A percentile compares a stretch with the other conserved stretches of the same genome.
These are phyloP conservation scores for Pseudorhombus dupliciocellatus DNA, from an alignment of 2,113 vertebrate genomes.

Conservation along the genomic window DNA sequence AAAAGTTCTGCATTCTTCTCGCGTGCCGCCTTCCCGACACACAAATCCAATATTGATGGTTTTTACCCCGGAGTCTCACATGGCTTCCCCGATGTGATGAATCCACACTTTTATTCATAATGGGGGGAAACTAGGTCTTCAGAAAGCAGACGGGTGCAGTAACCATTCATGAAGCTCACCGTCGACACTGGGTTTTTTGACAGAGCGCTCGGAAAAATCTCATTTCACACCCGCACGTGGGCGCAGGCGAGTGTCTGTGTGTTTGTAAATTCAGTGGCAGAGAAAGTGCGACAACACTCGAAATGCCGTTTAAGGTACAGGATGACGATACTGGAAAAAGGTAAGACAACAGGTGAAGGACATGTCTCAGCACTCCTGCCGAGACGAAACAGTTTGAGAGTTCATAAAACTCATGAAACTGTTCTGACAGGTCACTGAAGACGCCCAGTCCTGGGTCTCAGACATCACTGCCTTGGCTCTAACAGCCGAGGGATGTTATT, in stretches of 20 bases:
- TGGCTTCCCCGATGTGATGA: slow-evolving; percentile 24
- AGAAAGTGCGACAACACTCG: neutral
- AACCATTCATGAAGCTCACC: slow-evolving; percentile 9
- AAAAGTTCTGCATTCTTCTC: slow-evolving; percentile 21
- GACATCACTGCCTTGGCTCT: neutral
- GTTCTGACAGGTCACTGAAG: slow-evolving; percentile 24
- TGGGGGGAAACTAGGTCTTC: slow-evolving; percentile 14
- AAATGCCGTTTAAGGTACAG: neutral
- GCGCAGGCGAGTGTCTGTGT: slow-evolving; percentile 4
- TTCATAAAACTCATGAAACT: slow-evolving; percentile 3
- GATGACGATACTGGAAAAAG: neutral
- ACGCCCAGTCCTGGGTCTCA: slow-evolving; percentile 9
- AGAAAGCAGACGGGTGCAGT: slow-evolving; percentile 10
- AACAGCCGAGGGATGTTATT: slow-evolving; percentile 37
- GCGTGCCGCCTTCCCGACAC: slow-evolving; percentile 14
- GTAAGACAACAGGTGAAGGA: neutral
- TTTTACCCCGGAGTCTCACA: slow-evolving; percentile 11
- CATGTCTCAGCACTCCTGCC: neutral
- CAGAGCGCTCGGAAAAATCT: slow-evolving; percentile 8
- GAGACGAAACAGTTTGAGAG: slow-evolving; percentile 13
- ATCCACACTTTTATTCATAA: slow-evolving; percentile 32
- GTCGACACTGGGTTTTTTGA: slow-evolving; percentile 1
- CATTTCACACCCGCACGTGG: slow-evolving; percentile 12
- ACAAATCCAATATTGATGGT: slow-evolving; percentile 45
- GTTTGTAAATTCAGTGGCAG: neutral